Conservation (phyloP, 2,888 invertebrate species). For the Gonocerus acuteangulatus region DNA sequence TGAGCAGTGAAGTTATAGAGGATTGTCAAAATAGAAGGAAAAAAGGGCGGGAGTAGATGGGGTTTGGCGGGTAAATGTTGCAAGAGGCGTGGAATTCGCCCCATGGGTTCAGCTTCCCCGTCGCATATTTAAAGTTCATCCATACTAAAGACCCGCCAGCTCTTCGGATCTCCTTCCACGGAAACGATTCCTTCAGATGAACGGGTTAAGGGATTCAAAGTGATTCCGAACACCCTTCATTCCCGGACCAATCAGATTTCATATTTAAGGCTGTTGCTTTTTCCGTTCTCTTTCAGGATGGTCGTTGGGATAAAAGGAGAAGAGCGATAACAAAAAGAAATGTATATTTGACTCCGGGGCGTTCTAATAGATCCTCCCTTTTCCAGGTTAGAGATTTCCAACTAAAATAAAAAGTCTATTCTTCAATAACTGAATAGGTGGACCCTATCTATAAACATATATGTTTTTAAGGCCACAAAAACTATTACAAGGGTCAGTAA, state of each 20-base stretch:
- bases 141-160: constrained; percentile 9
- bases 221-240: not conserved
- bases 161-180: not conserved
- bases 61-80: no score
- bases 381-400: no score
- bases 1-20: no score
- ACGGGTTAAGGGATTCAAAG: not conserved
- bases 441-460: no score
- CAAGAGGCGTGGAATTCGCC: no score
- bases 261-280: not conserved
- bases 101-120: not conserved
- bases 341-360: not conserved
- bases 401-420: no score
- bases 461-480: no score
- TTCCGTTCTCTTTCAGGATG: not conserved
- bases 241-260: not conserved
- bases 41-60: no score
- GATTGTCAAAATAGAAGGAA: no score
- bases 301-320: not conserved
- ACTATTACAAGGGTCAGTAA: no score
- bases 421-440: no score
- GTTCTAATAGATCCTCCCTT: not conserved
- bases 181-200: not conserved
- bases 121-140: constrained; percentile 26
- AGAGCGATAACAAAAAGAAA: not conserved